Conservation (phyloP, 2,113 vertebrate genomes). For the Canis aureus region DNA sequence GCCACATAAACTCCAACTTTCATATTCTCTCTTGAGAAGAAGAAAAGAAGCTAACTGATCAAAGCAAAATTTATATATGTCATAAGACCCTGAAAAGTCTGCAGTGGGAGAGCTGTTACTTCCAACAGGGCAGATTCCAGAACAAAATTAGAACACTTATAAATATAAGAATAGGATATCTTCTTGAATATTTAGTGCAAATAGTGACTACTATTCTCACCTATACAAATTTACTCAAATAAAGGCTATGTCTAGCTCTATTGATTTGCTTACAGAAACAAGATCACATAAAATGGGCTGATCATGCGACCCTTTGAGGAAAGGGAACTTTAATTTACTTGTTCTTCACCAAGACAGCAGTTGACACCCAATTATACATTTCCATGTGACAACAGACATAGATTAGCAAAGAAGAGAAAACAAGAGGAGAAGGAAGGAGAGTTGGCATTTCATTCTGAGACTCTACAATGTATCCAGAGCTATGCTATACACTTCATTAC, state of each 20-base stretch:
- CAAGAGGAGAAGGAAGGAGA: neutral
- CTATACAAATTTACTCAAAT: neutral
- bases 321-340: neutral
- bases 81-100: neutral
- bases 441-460: neutral
- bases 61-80: neutral
- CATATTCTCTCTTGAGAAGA: neutral
- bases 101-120: accelerated
- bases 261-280: neutral
- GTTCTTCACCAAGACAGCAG: neutral
- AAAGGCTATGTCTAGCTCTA: neutral
- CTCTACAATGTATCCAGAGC: neutral
- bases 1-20: neutral
- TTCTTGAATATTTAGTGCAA: neutral
- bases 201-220: neutral
- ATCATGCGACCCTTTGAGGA: neutral
- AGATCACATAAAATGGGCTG: neutral
- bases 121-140: neutral
- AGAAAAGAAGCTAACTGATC: neutral
- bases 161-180: neutral
- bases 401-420: neutral
- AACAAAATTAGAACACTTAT: neutral
- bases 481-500: neutral
- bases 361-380: neutral
- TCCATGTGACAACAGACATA: neutral